Conservation (phyloP, 2,797 vertebrate species). For the Amblyopsis hoosieri region DNA sequence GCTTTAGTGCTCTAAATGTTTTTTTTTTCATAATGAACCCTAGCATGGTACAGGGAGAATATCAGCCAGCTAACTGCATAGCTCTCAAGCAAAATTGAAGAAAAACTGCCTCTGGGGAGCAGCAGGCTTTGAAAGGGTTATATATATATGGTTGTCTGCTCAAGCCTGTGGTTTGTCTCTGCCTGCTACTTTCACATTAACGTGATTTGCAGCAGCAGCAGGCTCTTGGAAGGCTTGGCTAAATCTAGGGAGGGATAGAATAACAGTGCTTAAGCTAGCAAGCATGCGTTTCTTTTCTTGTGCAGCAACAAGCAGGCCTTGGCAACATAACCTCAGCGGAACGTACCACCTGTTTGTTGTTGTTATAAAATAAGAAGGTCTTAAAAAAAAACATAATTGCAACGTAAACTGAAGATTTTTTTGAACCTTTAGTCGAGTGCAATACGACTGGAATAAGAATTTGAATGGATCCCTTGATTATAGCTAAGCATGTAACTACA, state of each 20-base stretch:
- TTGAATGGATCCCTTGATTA: background rate
- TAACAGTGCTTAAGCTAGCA: conserved; percentile 14
- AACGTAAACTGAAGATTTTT: background rate
- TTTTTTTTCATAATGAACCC: conserved; percentile 40
- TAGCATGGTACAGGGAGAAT: conserved; percentile 37
- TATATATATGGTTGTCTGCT: conserved; percentile 2
- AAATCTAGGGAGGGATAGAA: conserved; percentile 22
- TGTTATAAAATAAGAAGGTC: too few species aligned
- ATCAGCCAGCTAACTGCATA: conserved; percentile 39
- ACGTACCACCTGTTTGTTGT: background rate
- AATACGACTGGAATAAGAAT: conserved; percentile 15
- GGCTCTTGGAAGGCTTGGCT: conserved; percentile 10
- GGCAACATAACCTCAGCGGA: background rate
- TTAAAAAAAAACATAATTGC: too few species aligned
- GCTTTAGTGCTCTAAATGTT: conserved; percentile 57
- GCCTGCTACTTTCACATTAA: conserved; percentile 41
- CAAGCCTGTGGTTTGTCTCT: conserved; percentile 15
- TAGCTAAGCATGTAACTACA: background rate
- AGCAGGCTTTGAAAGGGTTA: conserved; percentile 1
- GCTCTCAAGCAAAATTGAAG: conserved; percentile 32
- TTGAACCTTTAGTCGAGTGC: background rate
- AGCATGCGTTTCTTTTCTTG: conserved; percentile 19
- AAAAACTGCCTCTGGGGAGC: conserved; percentile 14
- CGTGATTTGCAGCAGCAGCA: conserved; percentile 44
- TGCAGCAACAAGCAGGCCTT: conserved; percentile 24